Evolutionary conservation across 2,797 vertebrate species (phyloP).

Genomic region (Parotocinclus haroldoi): DNA sequence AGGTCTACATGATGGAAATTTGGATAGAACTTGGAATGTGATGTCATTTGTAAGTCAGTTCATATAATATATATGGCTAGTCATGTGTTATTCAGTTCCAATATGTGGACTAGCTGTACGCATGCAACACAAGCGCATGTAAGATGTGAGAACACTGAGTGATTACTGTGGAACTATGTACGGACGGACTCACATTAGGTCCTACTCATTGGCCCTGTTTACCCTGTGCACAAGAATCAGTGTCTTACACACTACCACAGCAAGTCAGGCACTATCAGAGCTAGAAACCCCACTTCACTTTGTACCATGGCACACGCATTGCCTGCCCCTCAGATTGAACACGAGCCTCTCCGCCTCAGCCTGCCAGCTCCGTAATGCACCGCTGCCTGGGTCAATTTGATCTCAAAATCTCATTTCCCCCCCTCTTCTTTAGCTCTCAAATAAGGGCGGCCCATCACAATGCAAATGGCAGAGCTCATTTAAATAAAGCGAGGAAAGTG

Average conservation of each 20-base stretch:
- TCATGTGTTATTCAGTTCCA: conserved; percentile 38
- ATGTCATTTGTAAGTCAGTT: conserved; percentile 27
- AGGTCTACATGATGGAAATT: not conserved
- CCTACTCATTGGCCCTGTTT: conserved; percentile 30
- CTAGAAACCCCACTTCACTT: conserved; percentile 43
- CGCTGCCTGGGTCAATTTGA: conserved; percentile 99
- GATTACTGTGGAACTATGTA: conserved; percentile 30
- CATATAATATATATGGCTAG: not conserved
- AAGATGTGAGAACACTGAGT: conserved; percentile 41
- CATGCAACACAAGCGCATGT: conserved; percentile 44
- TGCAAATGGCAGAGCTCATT: conserved; percentile 99
- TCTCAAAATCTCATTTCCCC: conserved; percentile 99
- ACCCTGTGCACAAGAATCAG: conserved; percentile 58
- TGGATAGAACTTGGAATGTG: conserved; percentile 3
- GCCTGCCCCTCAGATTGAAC: conserved; percentile 88
- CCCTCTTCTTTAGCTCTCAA: conserved; percentile 85
- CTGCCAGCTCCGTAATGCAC: conserved; percentile 99
- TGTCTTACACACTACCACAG: conserved; percentile 59
- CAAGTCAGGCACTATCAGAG: conserved; percentile 29
- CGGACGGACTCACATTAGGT: not conserved
- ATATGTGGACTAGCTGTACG: conserved; percentile 24
- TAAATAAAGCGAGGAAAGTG: conserved; percentile 99
- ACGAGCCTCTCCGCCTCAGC: conserved; percentile 95
- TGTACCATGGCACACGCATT: conserved; percentile 66
- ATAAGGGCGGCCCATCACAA: conserved; percentile 99